Evolutionary conservation across 2,113 vertebrate genomes (phyloP), one percentile per base, ranked within the genome.

Genomic region (Alligator sinensis): DNA sequence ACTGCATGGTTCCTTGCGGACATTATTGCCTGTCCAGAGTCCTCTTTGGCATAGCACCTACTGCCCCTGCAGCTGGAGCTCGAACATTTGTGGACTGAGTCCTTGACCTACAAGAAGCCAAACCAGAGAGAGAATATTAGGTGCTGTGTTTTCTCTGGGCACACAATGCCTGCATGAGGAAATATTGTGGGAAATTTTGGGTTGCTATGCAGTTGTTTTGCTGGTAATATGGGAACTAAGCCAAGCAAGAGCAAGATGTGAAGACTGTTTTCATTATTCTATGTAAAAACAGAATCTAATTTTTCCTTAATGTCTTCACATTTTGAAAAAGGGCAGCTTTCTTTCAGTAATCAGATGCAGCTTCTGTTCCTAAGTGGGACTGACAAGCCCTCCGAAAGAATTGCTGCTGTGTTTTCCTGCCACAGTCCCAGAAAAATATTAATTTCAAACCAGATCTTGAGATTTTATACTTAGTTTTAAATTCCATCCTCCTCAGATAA

Each of bases 161-260:
- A 80, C 80, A 62, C 74, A 72, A 60, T 54, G 30, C 2, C 30
- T 25, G 62, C 58, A 86, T 61, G 77, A 96, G 96, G 96, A 97
- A 98, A 94, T 97, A 97, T 97, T 97, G 96, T 96, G 94, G 94
- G 97, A 95, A 97, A 92, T 86, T 70, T 93, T 54, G 94, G 85
- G 97, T 97, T 97, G 97, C 97, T 97, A 91, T 91, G 96, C 95
- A 96, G 92, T 95, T 98, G 97, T 97, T 98, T 97, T 96, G 94
- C 91, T 96, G 97, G 86, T 96, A 80, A 93, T 77, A 34, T 0
- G 62, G 96, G 96, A 98, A 55, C 60, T 9, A 34, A 87, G 97
- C 97, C 98, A 97, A 72, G 0, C 3, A 57, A 87, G 86, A 59
- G 34, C 64, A 72, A 89, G 81, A 76, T 75, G 14, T 79, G 78